Evolutionary conservation across 2,888 invertebrate species (phyloP).

Genomic region (Oscheius onirici): DNA sequence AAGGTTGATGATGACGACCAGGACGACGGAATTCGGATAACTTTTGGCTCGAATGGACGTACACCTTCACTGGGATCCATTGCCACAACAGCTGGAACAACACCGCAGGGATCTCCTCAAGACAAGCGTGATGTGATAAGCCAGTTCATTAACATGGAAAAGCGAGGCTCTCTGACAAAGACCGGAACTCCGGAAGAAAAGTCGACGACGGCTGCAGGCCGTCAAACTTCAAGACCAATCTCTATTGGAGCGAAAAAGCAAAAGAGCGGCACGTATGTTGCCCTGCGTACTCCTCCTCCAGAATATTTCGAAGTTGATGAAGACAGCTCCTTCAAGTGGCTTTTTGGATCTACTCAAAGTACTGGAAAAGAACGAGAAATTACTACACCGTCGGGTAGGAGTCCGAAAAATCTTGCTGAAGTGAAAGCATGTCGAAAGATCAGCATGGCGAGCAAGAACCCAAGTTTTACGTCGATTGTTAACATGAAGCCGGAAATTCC

Average conservation of each 20-base stretch:
- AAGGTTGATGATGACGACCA: background rate
- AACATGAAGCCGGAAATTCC: too few species aligned
- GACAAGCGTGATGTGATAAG: background rate
- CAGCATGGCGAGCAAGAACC: too few species aligned
- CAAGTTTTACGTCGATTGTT: too few species aligned
- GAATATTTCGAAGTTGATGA: background rate
- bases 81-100: slow-evolving; percentile 6
- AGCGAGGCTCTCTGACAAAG: background rate
- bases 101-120: slow-evolving; percentile 5
- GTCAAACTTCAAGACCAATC: background rate
- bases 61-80: background rate
- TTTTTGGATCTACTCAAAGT: background rate
- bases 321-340: background rate
- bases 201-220: background rate
- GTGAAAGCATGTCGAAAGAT: background rate
- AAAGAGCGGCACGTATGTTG: background rate
- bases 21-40: background rate
- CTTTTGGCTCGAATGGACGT: background rate
- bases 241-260: slow-evolving; percentile 1
- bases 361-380: background rate
- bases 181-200: background rate
- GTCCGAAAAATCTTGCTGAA: slow-evolving; percentile 9
- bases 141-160: background rate
- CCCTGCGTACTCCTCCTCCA: background rate
- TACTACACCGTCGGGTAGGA: slow-evolving; percentile 11